Conservation (phyloP, 2,888 invertebrate genomes). For the Aspidiotus rigidus region DNA sequence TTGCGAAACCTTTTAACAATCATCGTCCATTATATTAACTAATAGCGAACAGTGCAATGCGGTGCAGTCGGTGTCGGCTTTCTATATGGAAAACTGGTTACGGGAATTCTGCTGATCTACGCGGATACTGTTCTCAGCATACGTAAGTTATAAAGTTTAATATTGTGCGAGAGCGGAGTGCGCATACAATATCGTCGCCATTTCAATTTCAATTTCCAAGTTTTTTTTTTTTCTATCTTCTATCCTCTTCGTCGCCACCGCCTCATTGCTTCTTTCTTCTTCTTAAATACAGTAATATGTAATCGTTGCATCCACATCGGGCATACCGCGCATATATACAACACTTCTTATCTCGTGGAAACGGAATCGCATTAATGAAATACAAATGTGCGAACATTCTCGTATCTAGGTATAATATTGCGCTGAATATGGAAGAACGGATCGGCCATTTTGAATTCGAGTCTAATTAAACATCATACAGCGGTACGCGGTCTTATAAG, state of each 20-base stretch:
- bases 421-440: conserved; percentile 28
- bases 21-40: conserved; percentile 31
- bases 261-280: conserved; percentile 3
- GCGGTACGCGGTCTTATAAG: background rate
- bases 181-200: conserved; percentile 20
- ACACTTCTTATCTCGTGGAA: conserved; percentile 12
- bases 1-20: conserved; percentile 30
- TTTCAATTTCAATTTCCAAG: conserved; percentile 31
- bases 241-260: background rate
- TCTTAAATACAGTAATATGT: conserved; percentile 24
- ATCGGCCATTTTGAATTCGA: conserved; percentile 31
- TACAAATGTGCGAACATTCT: conserved; percentile 23
- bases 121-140: conserved; percentile 12
- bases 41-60: conserved; percentile 11
- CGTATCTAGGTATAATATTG: conserved; percentile 5
- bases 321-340: conserved; percentile 12
- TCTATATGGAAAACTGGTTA: conserved; percentile 34
- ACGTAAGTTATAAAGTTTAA: background rate
- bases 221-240: conserved; percentile 15
- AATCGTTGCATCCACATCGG: conserved; percentile 13
- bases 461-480: conserved; percentile 29
- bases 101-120: conserved; percentile 4
- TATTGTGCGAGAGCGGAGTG: background rate
- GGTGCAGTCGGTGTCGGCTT: conserved; percentile 22
- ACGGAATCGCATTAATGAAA: conserved; percentile 28